phyloP scores from a whole-genome alignment of 2,888 invertebrate genomes.

The Perizoma flavofasciatum region DNA sequence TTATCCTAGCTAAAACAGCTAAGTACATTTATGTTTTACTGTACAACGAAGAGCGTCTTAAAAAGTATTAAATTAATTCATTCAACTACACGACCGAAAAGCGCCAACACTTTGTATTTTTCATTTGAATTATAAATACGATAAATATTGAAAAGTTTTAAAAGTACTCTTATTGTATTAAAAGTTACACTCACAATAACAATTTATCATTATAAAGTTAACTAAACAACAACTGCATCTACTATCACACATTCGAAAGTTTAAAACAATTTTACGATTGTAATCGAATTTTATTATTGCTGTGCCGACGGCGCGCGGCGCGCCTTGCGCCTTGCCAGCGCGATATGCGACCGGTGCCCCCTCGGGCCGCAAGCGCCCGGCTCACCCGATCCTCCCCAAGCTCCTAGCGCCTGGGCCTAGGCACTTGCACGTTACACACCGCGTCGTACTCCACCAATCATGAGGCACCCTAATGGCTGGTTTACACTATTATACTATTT shows the following conservation, averaged over 20 bases:
- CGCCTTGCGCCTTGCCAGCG: conserved; percentile 53
- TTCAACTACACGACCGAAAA: conserved; percentile 67
- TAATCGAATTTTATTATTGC: conserved; percentile 82
- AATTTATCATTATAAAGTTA: conserved; percentile 80
- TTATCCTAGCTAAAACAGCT: conserved; percentile 82
- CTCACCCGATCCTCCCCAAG: conserved; percentile 1
- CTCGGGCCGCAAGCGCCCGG: conserved; percentile 5
- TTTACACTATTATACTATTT: too few species aligned
- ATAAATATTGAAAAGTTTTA: conserved; percentile 68
- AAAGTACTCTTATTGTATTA: conserved; percentile 72
- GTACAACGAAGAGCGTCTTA: conserved; percentile 78
- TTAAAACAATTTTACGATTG: conserved; percentile 83
- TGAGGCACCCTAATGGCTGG: conserved; percentile 48
- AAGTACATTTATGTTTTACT: conserved; percentile 70
- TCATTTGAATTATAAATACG: conserved; percentile 56
- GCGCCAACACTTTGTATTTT: conserved; percentile 61
- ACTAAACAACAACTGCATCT: conserved; percentile 85
- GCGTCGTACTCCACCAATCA: conserved; percentile 41
- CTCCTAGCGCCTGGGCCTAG: conserved; percentile 28
- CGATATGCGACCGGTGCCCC: conserved; percentile 52
- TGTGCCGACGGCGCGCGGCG: conserved; percentile 56
- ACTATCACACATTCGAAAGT: conserved; percentile 85
- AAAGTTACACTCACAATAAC: conserved; percentile 83
- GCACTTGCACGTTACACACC: conserved; percentile 42
- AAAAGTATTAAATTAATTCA: conserved; percentile 63